A percentile compares a stretch with the other conserved stretches of the same genome.
Evolutionary conservation across 2,113 vertebrate genomes (phyloP).

Genomic region (Suncus etruscus): DNA sequence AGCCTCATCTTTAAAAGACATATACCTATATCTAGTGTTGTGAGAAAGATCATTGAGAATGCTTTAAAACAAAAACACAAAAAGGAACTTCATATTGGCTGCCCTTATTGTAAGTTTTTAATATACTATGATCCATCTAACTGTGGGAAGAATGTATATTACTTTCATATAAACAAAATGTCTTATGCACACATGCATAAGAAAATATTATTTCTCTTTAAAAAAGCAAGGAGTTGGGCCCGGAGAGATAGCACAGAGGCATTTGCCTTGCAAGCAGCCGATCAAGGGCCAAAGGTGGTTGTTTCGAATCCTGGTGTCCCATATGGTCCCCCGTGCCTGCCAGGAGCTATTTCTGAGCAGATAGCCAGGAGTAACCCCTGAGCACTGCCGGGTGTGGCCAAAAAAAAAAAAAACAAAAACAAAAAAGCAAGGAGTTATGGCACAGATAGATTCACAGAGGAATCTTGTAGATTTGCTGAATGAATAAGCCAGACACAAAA

Average conservation of each 20-base stretch:
- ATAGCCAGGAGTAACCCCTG: too few relatives aligned
- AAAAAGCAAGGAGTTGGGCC: too few relatives aligned
- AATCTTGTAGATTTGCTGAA: neutral
- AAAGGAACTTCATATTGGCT: neutral
- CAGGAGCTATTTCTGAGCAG: too few relatives aligned
- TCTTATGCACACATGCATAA: neutral
- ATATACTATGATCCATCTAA: neutral
- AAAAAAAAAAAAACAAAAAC: too few relatives aligned
- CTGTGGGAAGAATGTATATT: neutral
- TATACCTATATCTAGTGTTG: neutral
- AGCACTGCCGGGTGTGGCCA: too few relatives aligned
- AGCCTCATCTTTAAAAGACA: neutral
- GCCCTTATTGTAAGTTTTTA: neutral
- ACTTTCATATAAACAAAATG: neutral
- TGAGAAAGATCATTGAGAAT: neutral
- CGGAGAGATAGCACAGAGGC: too few relatives aligned
- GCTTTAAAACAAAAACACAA: neutral
- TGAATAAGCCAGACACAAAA: neutral
- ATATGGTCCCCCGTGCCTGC: too few relatives aligned
- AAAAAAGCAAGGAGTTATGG: constrained; percentile 21
- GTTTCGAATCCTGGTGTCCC: too few relatives aligned
- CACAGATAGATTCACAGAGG: neutral
- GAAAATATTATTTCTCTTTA: neutral
- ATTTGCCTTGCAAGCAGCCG: too few relatives aligned
- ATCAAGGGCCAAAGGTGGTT: too few relatives aligned